Conservation (phyloP, 2,113 vertebrate genomes). For the Cheirogaleus medius region DNA sequence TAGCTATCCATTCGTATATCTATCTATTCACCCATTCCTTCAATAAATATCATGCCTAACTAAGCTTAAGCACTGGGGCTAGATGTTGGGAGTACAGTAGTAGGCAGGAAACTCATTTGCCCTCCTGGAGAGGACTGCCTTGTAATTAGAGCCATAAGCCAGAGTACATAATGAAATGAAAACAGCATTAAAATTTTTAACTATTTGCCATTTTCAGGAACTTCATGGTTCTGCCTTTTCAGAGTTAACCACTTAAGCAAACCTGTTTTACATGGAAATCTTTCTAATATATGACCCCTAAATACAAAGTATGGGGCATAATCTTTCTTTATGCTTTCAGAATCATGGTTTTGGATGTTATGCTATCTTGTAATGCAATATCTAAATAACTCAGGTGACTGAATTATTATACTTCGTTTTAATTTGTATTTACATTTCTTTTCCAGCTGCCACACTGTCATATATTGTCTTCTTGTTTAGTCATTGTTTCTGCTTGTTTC, state of each 20-base stretch:
- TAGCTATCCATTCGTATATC: background rate
- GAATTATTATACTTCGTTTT: background rate
- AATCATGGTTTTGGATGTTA: background rate
- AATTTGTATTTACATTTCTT: background rate
- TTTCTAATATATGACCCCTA: background rate
- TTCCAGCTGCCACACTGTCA: background rate
- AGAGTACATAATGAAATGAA: background rate
- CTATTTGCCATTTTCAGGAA: background rate
- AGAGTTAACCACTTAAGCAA: background rate
- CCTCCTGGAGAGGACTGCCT: background rate
- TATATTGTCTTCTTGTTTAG: background rate
- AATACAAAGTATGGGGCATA: background rate
- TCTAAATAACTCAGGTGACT: background rate
- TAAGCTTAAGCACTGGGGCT: background rate
- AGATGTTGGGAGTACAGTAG: background rate
- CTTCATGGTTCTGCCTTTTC: background rate
- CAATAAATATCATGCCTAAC: background rate
- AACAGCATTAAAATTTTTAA: background rate
- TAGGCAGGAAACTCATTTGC: background rate
- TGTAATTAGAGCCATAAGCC: background rate
- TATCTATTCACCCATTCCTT: background rate
- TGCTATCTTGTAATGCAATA: background rate
- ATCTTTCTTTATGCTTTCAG: background rate
- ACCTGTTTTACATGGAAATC: background rate
- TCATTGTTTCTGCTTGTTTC: background rate